Evolutionary conservation across 1,140 invertebrate species (phyloP).

Genomic region (Drosophila orena): DNA sequence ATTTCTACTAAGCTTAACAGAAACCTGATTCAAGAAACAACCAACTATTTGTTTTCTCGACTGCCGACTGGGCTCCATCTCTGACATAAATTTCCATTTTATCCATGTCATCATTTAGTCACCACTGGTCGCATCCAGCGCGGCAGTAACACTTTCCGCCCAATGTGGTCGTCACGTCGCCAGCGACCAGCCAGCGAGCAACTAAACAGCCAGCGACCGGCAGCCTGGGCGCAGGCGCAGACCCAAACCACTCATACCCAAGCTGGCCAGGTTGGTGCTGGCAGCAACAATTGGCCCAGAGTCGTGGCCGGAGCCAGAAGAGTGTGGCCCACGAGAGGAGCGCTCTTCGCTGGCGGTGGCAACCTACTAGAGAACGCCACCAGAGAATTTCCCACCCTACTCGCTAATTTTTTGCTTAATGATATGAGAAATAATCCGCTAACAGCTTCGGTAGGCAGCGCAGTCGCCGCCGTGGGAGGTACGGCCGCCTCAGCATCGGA

Average conservation of each 20-base stretch:
- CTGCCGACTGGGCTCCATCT: conserved; percentile 51
- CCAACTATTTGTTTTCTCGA: not conserved
- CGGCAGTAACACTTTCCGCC: conserved; percentile 26
- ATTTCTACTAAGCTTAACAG: no score
- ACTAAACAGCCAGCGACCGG: conserved; percentile 30
- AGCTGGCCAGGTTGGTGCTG: conserved; percentile 21
- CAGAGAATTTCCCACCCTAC: conserved; percentile 44
- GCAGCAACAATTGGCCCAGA: conserved; percentile 25
- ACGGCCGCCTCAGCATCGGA: conserved; percentile 1
- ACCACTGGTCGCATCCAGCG: conserved; percentile 52
- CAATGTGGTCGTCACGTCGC: conserved; percentile 36
- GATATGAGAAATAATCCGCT: conserved; percentile 75
- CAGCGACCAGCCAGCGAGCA: conserved; percentile 23
- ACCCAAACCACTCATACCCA: conserved; percentile 13
- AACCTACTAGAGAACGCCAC: no score
- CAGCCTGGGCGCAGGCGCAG: conserved; percentile 35
- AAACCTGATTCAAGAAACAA: not conserved
- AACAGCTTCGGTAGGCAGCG: conserved; percentile 58
- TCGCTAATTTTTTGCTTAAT: conserved; percentile 57
- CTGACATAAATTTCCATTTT: conserved; percentile 74
- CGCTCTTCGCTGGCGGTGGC: conserved; percentile 40
- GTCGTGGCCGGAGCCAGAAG: conserved; percentile 15
- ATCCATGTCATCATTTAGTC: conserved; percentile 61
- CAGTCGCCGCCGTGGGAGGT: conserved; percentile 11
- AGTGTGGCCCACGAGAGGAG: conserved; percentile 31